Evolutionary conservation across 1,140 invertebrate genomes (phyloP), one percentile per base, ranked within the genome.

Genomic region (Drosophila gunungcola): DNA sequence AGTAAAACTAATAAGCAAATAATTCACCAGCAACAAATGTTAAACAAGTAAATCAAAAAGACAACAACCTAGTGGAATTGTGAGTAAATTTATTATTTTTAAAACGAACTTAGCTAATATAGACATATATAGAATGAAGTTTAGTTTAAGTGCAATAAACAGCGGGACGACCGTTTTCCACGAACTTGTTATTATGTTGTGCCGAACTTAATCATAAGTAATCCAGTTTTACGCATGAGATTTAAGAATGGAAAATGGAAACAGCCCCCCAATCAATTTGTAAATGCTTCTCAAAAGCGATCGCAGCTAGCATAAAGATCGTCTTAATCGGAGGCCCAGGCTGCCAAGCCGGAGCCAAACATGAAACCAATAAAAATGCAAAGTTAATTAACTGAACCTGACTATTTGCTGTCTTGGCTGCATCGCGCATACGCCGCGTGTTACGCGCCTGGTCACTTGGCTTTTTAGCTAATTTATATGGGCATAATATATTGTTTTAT

Each of bases 311-410:
- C 41, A 63, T 16, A 46, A 43, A 54, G 42, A 54, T 68, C 39
- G 34, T 39, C 32, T 61, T 61, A 61, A 61, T 43, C 55, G 55
- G 55, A 43, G 61, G 16, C 61, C 36, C 16, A 21, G 16, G 16
- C 16, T 21, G 16, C 21, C 61, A 29, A 41, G 25, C 39, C 39
- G 54, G 42, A 77, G 43, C 21, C 52, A 61, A 61, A 60, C 51
- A 32, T 38, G 45, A 77, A 67, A 72, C 64, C 75, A 88, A 85
- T 85, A 86, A 86, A 82, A 86, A 79, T 79, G 79, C 83, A 86
- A 86, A 88, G 82, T 86, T 86, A 86, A 88, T 86, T 73, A 86
- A 88, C 62, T 41, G 16, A 75, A 81, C 46, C 67, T n/a, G 49
- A 53, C 56, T 27, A 36, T 49, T 32, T 32, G 63, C 49, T 53